These are phyloP conservation scores for Capreolus pygargus DNA, from an alignment of 2,113 vertebrate species.

Conservation along the genomic window DNA sequence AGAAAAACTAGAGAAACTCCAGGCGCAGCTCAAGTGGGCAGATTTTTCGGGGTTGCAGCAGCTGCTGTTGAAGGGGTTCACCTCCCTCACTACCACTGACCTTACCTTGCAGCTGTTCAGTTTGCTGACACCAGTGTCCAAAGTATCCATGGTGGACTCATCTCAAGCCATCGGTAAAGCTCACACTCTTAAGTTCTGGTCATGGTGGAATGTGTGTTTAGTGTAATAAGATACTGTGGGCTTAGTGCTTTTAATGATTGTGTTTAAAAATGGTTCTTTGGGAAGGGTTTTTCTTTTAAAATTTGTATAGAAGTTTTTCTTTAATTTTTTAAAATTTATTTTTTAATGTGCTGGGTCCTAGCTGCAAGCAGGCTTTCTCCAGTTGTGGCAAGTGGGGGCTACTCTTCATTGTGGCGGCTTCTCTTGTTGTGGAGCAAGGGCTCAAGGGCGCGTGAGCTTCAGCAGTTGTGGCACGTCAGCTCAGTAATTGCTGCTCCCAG, in stretches of 20 bases:
- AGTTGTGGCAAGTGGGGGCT: background rate
- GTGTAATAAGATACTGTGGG: background rate
- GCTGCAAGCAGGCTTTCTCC: background rate
- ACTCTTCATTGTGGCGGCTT: background rate
- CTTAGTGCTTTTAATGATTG: background rate
- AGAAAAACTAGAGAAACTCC: conserved; percentile 96
- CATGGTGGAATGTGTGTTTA: background rate
- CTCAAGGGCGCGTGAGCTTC: background rate
- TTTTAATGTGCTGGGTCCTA: background rate
- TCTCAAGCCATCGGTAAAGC: conserved; percentile 95
- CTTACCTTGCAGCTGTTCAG: conserved; percentile 97
- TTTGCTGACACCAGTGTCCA: conserved; percentile 94
- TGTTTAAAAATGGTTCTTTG: background rate
- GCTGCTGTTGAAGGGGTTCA: conserved; percentile 96
- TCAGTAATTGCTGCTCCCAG: background rate
- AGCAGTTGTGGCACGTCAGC: background rate
- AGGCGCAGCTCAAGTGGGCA: conserved; percentile 95
- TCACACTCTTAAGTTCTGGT: background rate
- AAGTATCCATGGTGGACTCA: conserved; percentile 95
- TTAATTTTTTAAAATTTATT: background rate
- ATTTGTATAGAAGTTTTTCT: background rate
- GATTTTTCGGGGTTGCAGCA: conserved; percentile 97
- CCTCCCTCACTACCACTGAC: conserved; percentile 94
- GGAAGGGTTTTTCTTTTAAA: background rate
- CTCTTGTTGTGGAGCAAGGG: background rate